Evolutionary conservation across 1,140 invertebrate species (phyloP).

Genomic region (Tribolium madens): DNA sequence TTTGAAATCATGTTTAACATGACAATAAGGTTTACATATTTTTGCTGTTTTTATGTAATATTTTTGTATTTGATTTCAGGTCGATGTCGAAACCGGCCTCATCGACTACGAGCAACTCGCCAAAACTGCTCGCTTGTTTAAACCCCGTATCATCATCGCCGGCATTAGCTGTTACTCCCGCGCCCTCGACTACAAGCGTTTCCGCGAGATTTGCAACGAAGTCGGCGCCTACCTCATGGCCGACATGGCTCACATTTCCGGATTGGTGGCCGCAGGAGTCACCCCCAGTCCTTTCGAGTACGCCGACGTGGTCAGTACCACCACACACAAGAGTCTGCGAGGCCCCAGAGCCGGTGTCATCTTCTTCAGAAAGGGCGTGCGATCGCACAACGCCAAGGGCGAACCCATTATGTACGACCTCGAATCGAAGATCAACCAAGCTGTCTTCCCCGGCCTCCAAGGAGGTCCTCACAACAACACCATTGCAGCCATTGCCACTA

Average conservation of each 20-base stretch:
- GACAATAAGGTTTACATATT: too few relatives aligned
- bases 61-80: conserved; percentile 62
- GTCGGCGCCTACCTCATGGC: conserved; percentile 90
- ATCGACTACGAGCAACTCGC: conserved; percentile 95
- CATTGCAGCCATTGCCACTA: conserved; percentile 90
- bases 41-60: too few relatives aligned
- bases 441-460: conserved; percentile 94
- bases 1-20: too few relatives aligned
- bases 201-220: conserved; percentile 89
- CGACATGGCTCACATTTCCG: conserved; percentile 96
- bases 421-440: conserved; percentile 89
- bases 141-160: conserved; percentile 94
- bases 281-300: conserved; percentile 93
- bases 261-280: conserved; percentile 88
- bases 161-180: conserved; percentile 91
- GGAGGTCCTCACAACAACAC: conserved; percentile 95
- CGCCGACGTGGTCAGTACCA: conserved; percentile 95
- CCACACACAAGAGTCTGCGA: conserved; percentile 95
- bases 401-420: conserved; percentile 87
- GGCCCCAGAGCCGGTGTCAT: conserved; percentile 92
- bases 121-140: conserved; percentile 87
- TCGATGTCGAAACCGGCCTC: conserved; percentile 84
- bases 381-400: conserved; percentile 79
- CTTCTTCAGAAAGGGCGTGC: conserved; percentile 89
- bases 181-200: conserved; percentile 88